phyloP scores from a whole-genome alignment of 2,888 invertebrate genomes.

The Rosalia funebris region DNA sequence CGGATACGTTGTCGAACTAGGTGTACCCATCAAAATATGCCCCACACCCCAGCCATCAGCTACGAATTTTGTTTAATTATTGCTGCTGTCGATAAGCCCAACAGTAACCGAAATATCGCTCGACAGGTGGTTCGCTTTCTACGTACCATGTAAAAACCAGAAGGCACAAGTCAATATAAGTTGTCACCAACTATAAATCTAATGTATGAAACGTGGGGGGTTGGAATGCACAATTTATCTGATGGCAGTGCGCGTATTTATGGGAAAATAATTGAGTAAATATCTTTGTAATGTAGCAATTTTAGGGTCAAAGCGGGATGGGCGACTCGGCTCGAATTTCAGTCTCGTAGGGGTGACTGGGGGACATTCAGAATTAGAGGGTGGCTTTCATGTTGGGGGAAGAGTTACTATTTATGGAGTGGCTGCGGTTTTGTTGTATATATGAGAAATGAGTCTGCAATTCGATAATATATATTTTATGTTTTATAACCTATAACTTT shows the following conservation, averaged over 20 bases:
- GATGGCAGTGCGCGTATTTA: constrained; percentile 27
- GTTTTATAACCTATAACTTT: too few relatives aligned
- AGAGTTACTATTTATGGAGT: too few relatives aligned
- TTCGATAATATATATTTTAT: too few relatives aligned
- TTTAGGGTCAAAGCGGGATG: constrained; percentile 20
- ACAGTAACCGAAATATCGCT: constrained; percentile 17
- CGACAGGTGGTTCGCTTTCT: constrained; percentile 20
- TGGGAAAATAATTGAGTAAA: constrained; percentile 35
- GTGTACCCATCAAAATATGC: too few relatives aligned
- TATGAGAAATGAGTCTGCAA: too few relatives aligned
- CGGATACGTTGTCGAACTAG: too few relatives aligned
- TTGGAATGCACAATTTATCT: constrained; percentile 26
- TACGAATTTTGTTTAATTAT: constrained; percentile 31
- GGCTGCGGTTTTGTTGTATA: too few relatives aligned
- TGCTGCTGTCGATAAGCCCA: constrained; percentile 17
- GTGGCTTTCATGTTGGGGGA: too few relatives aligned
- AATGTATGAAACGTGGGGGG: constrained; percentile 19
- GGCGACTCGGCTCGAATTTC: neutral
- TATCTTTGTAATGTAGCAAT: constrained; percentile 29
- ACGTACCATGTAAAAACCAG: constrained; percentile 5
- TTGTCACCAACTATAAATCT: constrained; percentile 17
- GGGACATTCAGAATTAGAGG: constrained; percentile 3
- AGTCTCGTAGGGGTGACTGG: neutral
- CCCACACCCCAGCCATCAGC: neutral
- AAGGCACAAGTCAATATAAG: constrained; percentile 16